Base-by-base conservation (phyloP, 2,888 invertebrate genomes). In the Tipula confusa region DNA sequence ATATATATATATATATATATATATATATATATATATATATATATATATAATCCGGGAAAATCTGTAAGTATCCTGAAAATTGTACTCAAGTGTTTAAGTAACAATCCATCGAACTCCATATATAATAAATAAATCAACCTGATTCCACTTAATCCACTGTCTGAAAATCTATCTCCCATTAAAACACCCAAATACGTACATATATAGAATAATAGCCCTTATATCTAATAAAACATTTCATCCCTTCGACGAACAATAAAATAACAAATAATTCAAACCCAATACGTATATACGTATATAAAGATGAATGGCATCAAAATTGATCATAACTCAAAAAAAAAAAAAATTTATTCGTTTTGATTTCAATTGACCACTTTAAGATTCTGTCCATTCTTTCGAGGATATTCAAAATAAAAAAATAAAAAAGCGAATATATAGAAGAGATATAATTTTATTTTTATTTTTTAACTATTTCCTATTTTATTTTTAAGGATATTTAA, bases 71-170 rank as follows among this genome's bases (percentile, higher is more conserved):
- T 24, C 64, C 64, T 64, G 64, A 64, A 64, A 64, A 64, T 64
- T 64, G 64, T 64, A 64, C n/a, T n/a, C 64, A 64, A 64, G 64
- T 64, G 64, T 64, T 64, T 64, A 64, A 64, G 64, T 64, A 64
- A 64, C 64, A 64, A n/a, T 64, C 64, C 64, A 64, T 64, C 64
- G 64, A 64, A 64, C 24, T 64, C 18, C 64, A 64, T 64, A 38
- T 43, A 64, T 24, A 64, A 64, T 64, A 64, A 64, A 64, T 64
- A 24, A 64, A 64, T 2, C 24, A 64, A 64, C 64, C 64, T 64
- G 64, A 64, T 64, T 64, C 64, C 64, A 64, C 64, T 24, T 64
- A 64, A 64, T 64, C 64, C 64, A 9, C 64, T 64, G 64, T 64
- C 64, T 64, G 9, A 64, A 43, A 64, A 64, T 64, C 64, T 64